phyloP scores from a whole-genome alignment of 2,888 invertebrate species.

The Leistus spinibarbis region DNA sequence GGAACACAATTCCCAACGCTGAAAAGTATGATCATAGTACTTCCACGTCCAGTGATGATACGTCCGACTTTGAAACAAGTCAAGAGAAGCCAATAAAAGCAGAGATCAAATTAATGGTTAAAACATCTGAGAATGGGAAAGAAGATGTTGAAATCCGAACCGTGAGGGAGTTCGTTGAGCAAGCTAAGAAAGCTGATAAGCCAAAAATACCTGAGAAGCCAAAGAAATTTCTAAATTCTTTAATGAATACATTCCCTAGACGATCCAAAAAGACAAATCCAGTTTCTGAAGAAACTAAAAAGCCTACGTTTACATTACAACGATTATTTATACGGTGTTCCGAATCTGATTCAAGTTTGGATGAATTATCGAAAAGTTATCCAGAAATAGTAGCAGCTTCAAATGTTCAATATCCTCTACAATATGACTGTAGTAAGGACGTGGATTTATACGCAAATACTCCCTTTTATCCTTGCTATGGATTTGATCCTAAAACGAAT shows the following conservation, averaged over 20 bases:
- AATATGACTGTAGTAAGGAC: conserved; percentile 46
- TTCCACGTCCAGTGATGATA: conserved; percentile 46
- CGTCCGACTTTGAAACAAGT: conserved; percentile 45
- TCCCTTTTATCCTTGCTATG: conserved; percentile 54
- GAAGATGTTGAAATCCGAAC: conserved; percentile 61
- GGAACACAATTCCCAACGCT: background rate
- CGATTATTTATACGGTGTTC: conserved; percentile 52
- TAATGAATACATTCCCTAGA: conserved; percentile 7
- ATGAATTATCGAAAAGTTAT: conserved; percentile 48
- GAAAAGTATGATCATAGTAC: conserved; percentile 41
- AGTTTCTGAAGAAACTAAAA: conserved; percentile 20
- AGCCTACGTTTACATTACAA: conserved; percentile 53
- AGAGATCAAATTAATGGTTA: conserved; percentile 61
- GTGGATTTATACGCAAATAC: conserved; percentile 53
- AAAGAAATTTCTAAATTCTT: conserved; percentile 32
- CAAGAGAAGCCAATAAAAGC: conserved; percentile 52
- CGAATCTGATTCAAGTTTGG: conserved; percentile 43
- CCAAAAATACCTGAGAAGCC: background rate
- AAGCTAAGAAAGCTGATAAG: conserved; percentile 36
- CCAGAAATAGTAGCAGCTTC: conserved; percentile 51
- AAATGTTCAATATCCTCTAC: conserved; percentile 51
- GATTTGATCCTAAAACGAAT: conserved; percentile 20
- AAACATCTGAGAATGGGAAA: conserved; percentile 58
- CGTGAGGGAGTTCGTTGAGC: conserved; percentile 53
- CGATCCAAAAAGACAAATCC: background rate